Percentiles rank a stretch among this genome's conserved stretches.
phyloP scores from a whole-genome alignment of 2,113 vertebrate species.

The Plecotus auritus region DNA sequence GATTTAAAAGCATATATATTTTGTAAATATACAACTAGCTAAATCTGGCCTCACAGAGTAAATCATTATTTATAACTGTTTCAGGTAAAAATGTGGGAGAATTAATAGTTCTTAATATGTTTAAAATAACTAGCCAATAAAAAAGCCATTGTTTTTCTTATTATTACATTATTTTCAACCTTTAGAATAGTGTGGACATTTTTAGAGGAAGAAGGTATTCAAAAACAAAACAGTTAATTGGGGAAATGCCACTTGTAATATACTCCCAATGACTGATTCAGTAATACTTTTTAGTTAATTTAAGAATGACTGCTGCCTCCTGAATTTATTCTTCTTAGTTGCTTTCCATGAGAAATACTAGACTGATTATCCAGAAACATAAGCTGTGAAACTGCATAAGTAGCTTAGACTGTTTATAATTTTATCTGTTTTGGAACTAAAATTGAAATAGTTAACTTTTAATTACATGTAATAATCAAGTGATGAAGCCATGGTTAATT shows the following conservation, averaged over 20 bases:
- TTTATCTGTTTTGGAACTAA: not conserved
- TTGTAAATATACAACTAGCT: not conserved
- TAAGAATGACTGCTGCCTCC: not conserved
- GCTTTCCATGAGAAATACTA: not conserved
- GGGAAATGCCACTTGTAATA: not conserved
- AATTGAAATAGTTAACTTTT: not conserved
- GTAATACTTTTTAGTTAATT: not conserved
- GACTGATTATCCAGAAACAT: not conserved
- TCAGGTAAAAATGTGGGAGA: conserved; percentile 12
- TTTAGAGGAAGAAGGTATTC: not conserved
- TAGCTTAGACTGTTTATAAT: not conserved
- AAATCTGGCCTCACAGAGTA: not conserved
- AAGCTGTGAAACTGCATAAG: not conserved
- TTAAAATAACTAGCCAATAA: not conserved
- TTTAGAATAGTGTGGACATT: not conserved
- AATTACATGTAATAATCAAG: not conserved
- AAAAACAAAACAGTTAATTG: not conserved
- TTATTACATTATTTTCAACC: not conserved
- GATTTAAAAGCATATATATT: not conserved
- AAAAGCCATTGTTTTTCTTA: not conserved
- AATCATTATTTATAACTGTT: not conserved
- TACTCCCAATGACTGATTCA: not conserved
- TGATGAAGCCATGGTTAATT: not conserved
- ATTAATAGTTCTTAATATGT: not conserved
- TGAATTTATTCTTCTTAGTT: not conserved